A percentile compares a stretch with the other conserved stretches of the same genome.
Evolutionary conservation across 2,113 vertebrate genomes (phyloP).

Genomic region (Andinoacara biseriatus): DNA sequence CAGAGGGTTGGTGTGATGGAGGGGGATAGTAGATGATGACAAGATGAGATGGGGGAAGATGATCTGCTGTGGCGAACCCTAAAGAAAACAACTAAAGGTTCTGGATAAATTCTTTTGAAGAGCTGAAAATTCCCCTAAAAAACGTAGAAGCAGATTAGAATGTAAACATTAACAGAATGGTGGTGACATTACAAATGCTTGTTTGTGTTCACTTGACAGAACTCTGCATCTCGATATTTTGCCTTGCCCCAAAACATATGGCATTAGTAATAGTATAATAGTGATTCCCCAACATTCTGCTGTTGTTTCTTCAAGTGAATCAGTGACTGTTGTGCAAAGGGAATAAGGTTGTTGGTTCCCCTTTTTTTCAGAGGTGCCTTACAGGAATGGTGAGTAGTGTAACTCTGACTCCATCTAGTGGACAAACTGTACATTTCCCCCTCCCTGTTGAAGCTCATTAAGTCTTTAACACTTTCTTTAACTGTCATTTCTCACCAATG

Average conservation of each 20-base stretch:
- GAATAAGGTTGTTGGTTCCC: conserved; percentile 21
- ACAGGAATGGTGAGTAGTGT: conserved; percentile 53
- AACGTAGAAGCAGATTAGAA: not conserved
- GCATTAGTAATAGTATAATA: not conserved
- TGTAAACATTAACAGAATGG: not conserved
- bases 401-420: conserved; percentile 49
- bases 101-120: too few species aligned
- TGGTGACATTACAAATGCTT: not conserved
- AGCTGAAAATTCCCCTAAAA: too few species aligned
- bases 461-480: not conserved
- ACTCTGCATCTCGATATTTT: accelerated
- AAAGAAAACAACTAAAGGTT: too few species aligned
- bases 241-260: not conserved
- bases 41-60: too few species aligned
- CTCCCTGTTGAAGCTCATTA: not conserved
- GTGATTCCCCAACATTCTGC: not conserved
- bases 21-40: too few species aligned
- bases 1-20: too few species aligned
- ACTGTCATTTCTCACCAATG: not conserved
- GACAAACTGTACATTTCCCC: not conserved
- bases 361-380: conserved; percentile 40
- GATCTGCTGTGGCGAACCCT: too few species aligned
- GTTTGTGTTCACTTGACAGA: not conserved
- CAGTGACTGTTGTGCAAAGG: not conserved
- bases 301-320: not conserved